Evolutionary conservation across 2,888 invertebrate species (phyloP).

Genomic region (Cryptus armator): DNA sequence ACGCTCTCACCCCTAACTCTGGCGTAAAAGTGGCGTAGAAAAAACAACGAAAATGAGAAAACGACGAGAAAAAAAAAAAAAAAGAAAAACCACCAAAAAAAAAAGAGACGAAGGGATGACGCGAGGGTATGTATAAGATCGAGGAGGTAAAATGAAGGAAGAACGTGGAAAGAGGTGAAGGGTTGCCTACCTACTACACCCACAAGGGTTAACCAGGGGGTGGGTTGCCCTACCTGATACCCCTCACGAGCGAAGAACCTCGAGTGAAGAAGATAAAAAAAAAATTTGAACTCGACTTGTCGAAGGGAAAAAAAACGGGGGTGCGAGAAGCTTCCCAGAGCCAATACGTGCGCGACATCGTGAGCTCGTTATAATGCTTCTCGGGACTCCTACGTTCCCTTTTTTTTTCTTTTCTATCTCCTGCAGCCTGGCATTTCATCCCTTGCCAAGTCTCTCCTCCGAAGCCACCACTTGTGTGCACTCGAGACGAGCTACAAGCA

Average conservation of each 20-base stretch:
- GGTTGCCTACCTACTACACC: conserved; percentile 16
- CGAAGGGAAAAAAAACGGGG: conserved; percentile 56
- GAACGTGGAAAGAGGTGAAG: conserved; percentile 5
- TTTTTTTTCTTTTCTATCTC: conserved; percentile 19
- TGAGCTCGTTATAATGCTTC: conserved; percentile 79
- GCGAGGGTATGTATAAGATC: conserved; percentile 9
- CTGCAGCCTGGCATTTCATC: conserved; percentile 11
- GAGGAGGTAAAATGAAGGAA: conserved; percentile 49
- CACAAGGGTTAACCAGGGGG: conserved; percentile 49
- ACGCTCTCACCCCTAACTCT: conserved; percentile 19
- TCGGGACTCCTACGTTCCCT: conserved; percentile 20
- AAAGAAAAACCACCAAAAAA: conserved; percentile 15
- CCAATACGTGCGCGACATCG: conserved; percentile 79
- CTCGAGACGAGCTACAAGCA: conserved; percentile 22
- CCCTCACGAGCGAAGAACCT: conserved; percentile 39
- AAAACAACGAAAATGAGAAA: conserved; percentile 33
- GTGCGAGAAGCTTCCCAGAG: conserved; percentile 61
- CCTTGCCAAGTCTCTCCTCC: conserved; percentile 30
- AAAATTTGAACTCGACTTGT: conserved; percentile 39
- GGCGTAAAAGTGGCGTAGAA: conserved; percentile 5
- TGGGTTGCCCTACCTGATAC: conserved; percentile 1
- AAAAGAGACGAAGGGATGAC: background rate
- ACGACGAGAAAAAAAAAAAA: background rate
- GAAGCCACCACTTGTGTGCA: conserved; percentile 29
- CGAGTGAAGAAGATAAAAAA: conserved; percentile 17